Percentiles rank a stretch among this genome's conserved stretches.
Conservation (phyloP, 2,797 vertebrate species). For the Astyanax mexicanus region DNA sequence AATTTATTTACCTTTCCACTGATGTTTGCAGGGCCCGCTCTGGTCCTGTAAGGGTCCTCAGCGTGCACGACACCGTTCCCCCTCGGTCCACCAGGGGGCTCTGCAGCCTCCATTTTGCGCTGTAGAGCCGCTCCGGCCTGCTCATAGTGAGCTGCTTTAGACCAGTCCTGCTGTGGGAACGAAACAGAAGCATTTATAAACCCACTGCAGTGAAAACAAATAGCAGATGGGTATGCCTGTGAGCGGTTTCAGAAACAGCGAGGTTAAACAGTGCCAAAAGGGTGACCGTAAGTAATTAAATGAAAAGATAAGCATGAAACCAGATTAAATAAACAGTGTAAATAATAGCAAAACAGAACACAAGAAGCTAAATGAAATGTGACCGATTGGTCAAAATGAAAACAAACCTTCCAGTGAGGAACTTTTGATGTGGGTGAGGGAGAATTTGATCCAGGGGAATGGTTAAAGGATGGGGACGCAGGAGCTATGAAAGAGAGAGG, state of each 20-base stretch:
- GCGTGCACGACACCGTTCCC: slow-evolving; percentile 73
- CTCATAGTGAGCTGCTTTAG: slow-evolving; percentile 88
- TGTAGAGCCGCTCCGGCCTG: slow-evolving; percentile 83
- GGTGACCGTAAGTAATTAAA: slow-evolving; percentile 54
- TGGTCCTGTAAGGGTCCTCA: slow-evolving; percentile 82
- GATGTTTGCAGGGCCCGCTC: slow-evolving; percentile 83
- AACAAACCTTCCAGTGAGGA: slow-evolving; percentile 99
- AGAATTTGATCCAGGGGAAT: slow-evolving; percentile 97
- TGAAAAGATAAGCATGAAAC: slow-evolving; percentile 65
- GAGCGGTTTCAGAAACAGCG: too few species aligned
- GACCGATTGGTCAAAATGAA: slow-evolving; percentile 78
- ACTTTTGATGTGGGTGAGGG: slow-evolving; percentile 97
- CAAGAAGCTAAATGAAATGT: slow-evolving; percentile 54
- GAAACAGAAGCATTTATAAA: slow-evolving; percentile 56
- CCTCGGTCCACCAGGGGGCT: slow-evolving; percentile 75
- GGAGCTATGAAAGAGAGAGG: slow-evolving; percentile 89
- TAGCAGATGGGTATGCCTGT: not conserved
- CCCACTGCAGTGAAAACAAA: not conserved
- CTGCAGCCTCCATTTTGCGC: slow-evolving; percentile 87
- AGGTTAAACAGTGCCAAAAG: slow-evolving; percentile 56
- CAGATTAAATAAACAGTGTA: slow-evolving; percentile 59
- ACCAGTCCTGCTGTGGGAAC: slow-evolving; percentile 87
- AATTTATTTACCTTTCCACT: slow-evolving; percentile 92
- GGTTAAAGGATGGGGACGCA: slow-evolving; percentile 94
- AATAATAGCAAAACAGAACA: slow-evolving; percentile 46